phyloP scores from a whole-genome alignment of 2,113 vertebrate genomes.

The Pedionomus torquatus region DNA sequence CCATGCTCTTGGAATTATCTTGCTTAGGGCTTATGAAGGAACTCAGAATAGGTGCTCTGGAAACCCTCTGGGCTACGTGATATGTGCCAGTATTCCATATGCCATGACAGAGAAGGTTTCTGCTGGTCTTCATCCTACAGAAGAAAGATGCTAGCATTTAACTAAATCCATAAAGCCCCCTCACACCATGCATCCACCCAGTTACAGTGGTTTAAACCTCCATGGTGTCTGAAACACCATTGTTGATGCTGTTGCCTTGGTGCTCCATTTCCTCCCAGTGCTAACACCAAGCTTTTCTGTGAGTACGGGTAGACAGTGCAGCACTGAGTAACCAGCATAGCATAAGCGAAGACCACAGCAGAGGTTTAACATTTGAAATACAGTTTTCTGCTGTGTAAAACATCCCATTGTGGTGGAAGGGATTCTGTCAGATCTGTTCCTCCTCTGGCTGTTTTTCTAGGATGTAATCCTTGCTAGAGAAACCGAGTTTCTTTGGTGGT shows the following conservation, averaged over 20 bases:
- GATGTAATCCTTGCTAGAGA: neutral
- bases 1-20: neutral
- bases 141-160: conserved; percentile 15
- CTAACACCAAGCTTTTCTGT: neutral
- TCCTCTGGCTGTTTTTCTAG: neutral
- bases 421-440: neutral
- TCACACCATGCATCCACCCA: neutral
- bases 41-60: conserved; percentile 23
- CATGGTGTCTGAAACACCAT: neutral
- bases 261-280: neutral
- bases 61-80: neutral
- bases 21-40: neutral
- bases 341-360: neutral
- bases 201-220: neutral
- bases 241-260: conserved; percentile 26
- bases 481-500: accelerated
- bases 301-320: accelerated
- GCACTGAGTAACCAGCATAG: accelerated
- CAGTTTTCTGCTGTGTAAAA: neutral
- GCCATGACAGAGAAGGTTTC: neutral
- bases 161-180: conserved; percentile 48
- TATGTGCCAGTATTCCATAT: neutral
- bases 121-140: neutral
- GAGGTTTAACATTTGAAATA: neutral
- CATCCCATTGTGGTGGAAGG: accelerated